Percentiles rank a stretch among this genome's conserved stretches.
Evolutionary conservation across 2,888 invertebrate species (phyloP).

Genomic region (Coremacera marginata): DNA sequence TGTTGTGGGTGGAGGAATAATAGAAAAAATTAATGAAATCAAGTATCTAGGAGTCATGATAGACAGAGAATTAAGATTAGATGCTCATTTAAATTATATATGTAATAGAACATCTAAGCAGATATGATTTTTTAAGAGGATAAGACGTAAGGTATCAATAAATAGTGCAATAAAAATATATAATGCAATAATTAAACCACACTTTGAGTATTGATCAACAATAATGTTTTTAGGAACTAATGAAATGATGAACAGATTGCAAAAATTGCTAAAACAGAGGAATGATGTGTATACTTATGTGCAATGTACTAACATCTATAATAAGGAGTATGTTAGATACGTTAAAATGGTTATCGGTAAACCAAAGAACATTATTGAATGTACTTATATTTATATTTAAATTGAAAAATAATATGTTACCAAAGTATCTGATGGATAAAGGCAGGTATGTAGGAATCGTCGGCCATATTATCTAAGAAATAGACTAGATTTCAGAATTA

Average conservation of each 20-base stretch:
- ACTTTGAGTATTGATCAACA: constrained; percentile 41
- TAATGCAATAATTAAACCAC: not conserved
- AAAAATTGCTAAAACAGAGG: constrained; percentile 38
- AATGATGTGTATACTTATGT: constrained; percentile 27
- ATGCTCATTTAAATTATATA: no score
- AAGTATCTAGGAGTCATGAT: no score
- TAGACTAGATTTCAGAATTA: no score
- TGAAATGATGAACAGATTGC: constrained; percentile 28
- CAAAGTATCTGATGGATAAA: not conserved
- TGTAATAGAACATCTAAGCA: constrained; percentile 6
- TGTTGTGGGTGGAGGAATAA: not conserved
- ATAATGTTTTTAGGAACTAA: constrained; percentile 31
- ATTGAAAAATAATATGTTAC: not conserved
- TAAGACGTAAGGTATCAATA: not conserved
- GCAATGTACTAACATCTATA: not conserved
- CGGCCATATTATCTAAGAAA: no score
- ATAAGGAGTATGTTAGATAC: not conserved
- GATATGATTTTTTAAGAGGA: constrained; percentile 32
- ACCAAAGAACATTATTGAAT: not conserved
- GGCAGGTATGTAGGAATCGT: no score
- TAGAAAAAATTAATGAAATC: not conserved
- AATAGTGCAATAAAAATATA: constrained; percentile 24
- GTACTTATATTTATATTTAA: not conserved
- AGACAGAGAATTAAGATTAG: not conserved
- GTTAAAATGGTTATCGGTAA: not conserved